Percentiles rank a stretch among this genome's conserved stretches.
Conservation (phyloP, 2,113 vertebrate genomes). For the Sturnus vulgaris region DNA sequence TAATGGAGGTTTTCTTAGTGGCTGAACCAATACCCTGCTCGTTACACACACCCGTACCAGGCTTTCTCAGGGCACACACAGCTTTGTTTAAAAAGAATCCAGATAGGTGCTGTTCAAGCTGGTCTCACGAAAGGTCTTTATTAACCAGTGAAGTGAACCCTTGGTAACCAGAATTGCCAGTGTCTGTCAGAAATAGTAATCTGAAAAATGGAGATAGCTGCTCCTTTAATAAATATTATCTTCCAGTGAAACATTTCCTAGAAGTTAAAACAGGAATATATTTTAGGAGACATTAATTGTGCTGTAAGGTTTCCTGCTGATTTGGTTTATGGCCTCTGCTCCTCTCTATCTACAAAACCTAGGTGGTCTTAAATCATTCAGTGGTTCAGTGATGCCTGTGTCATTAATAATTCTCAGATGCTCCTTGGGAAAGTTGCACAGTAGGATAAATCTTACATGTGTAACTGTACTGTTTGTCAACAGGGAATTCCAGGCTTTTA, state of each 20-base stretch:
- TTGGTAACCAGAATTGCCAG: neutral
- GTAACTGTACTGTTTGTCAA: neutral
- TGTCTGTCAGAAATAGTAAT: neutral
- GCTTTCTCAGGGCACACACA: neutral
- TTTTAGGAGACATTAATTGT: neutral
- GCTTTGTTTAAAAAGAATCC: neutral
- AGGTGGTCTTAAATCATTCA: neutral
- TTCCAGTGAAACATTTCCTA: neutral
- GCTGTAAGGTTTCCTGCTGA: neutral
- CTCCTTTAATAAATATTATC: neutral
- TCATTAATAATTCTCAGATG: neutral
- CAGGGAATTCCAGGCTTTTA: neutral
- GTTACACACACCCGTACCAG: rapidly evolving
- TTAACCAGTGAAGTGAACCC: neutral
- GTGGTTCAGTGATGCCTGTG: neutral
- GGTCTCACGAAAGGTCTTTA: neutral
- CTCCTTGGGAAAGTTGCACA: neutral
- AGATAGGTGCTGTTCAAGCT: neutral
- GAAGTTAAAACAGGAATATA: neutral
- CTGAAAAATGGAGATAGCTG: neutral
- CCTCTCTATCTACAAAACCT: neutral
- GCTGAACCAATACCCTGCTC: neutral
- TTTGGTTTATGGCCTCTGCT: neutral
- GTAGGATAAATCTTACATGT: neutral
- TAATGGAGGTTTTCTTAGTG: neutral